A percentile compares a stretch with the other conserved stretches of the same genome.
Evolutionary conservation across 2,113 vertebrate species (phyloP).

Genomic region (Lophotis ruficrista): DNA sequence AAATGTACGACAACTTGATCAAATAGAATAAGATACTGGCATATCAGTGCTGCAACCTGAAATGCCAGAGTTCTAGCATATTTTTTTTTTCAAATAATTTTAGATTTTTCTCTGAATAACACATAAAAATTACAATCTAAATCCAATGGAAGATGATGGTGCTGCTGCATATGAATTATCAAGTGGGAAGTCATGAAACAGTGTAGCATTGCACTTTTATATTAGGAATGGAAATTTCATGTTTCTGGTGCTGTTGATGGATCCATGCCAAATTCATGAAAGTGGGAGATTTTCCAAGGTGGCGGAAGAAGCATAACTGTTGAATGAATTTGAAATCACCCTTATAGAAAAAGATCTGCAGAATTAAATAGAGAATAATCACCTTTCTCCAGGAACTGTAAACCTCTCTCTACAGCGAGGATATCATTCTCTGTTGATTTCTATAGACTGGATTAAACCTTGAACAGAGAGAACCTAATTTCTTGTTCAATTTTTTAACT

Average conservation of each 20-base stretch:
- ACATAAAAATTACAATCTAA: neutral
- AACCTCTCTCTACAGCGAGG: neutral
- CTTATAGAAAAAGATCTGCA: neutral
- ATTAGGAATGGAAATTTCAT: neutral
- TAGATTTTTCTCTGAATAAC: neutral
- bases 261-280: neutral
- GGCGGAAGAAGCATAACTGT: neutral
- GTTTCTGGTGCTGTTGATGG: neutral
- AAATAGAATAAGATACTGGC: neutral
- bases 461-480: slow-evolving; percentile 26
- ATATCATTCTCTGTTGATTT: slow-evolving; percentile 34
- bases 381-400: neutral
- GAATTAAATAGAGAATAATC: slow-evolving; percentile 45
- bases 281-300: neutral
- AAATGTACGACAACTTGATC: neutral
- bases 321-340: slow-evolving; percentile 36
- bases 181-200: neutral
- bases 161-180: neutral
- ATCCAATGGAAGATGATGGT: neutral
- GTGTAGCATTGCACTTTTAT: neutral
- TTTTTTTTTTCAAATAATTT: neutral
- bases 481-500: slow-evolving; percentile 24
- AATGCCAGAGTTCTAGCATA: neutral
- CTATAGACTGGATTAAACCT: neutral
- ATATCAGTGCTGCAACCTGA: neutral